Percentiles rank a stretch among this genome's conserved stretches.
Conservation (phyloP, 2,797 vertebrate genomes). For the Phrynocephalus vlangalii region DNA sequence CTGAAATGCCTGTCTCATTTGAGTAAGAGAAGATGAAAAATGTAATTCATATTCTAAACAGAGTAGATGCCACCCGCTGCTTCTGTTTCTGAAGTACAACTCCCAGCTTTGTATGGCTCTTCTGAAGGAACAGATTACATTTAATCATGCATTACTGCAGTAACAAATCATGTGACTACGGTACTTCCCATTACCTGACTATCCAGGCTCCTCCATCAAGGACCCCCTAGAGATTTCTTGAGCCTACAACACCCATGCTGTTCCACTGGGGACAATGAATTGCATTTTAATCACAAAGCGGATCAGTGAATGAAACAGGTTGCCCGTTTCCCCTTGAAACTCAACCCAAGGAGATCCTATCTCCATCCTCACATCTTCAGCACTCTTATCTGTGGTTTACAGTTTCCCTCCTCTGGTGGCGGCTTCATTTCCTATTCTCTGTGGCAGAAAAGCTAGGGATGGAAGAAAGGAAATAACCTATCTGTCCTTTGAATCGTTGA, state of each 20-base stretch:
- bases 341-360: accelerated
- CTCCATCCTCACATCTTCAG: not conserved
- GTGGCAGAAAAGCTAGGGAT: not conserved
- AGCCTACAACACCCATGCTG: not conserved
- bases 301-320: not conserved
- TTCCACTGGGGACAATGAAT: not conserved
- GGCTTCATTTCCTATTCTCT: not conserved
- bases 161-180: not conserved
- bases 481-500: not conserved
- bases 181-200: not conserved
- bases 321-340: not conserved
- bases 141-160: not conserved
- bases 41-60: not conserved
- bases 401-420: slow-evolving; percentile 20
- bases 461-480: not conserved
- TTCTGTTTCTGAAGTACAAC: not conserved
- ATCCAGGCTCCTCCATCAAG: not conserved
- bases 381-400: slow-evolving; percentile 28
- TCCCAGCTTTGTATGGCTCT: not conserved
- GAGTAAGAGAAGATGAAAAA: not conserved
- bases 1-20: not conserved
- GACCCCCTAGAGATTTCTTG: not conserved
- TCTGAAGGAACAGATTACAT: not conserved
- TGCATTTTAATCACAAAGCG: not conserved
- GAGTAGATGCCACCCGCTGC: not conserved